Conservation (phyloP, 2,888 invertebrate species). For the Tortrix viridana region DNA sequence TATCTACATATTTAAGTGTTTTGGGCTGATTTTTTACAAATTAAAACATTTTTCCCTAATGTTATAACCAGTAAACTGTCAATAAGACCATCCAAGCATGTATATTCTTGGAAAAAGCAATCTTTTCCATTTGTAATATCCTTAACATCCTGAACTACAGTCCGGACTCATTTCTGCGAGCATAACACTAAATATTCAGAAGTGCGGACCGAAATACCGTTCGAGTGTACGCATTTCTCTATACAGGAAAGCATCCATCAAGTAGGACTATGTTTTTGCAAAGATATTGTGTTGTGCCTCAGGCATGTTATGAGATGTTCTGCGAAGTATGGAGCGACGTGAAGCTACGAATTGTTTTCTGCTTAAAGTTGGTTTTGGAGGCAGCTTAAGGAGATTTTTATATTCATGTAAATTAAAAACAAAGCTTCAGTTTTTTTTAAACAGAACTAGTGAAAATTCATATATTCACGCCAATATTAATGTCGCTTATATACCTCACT, state of each 20-base stretch:
- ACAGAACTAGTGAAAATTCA: too few species aligned
- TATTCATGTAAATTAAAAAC: too few species aligned
- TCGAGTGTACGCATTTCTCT: slow-evolving; percentile 15
- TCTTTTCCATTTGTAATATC: slow-evolving; percentile 8
- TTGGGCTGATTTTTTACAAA: neutral
- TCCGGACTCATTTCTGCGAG: slow-evolving; percentile 4
- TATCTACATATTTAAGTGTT: too few species aligned
- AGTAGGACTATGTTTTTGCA: slow-evolving; percentile 40
- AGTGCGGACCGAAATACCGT: slow-evolving; percentile 6
- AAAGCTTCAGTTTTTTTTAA: too few species aligned
- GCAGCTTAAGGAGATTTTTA: too few species aligned
- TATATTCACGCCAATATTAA: too few species aligned
- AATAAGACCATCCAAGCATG: neutral
- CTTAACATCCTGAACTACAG: slow-evolving; percentile 1
- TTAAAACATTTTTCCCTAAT: neutral
- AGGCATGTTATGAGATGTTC: slow-evolving; percentile 41
- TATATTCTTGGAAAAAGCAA: neutral
- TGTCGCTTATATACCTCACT: too few species aligned
- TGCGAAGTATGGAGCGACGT: slow-evolving; percentile 24
- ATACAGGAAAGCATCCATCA: slow-evolving; percentile 40
- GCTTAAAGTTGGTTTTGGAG: neutral
- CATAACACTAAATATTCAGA: slow-evolving; percentile 20
- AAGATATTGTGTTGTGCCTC: slow-evolving; percentile 43
- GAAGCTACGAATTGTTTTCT: slow-evolving; percentile 17
- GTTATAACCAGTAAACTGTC: too few species aligned